Conservation (phyloP, 2,888 invertebrate genomes). For the Eudasyphora cyanicolor region DNA sequence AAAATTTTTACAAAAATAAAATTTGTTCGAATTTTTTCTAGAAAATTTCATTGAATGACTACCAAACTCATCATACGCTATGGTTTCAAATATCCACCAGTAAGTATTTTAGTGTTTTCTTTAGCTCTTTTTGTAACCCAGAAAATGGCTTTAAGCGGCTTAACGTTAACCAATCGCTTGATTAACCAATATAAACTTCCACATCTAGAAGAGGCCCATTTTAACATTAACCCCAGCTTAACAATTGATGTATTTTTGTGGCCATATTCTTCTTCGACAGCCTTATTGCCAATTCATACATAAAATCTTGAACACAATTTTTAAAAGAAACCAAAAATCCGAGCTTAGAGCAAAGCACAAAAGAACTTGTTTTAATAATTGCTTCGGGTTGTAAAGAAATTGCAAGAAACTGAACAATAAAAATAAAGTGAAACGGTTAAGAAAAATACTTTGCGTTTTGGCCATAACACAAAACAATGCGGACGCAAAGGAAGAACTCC, state of each 20-base stretch:
- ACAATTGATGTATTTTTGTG: constrained; percentile 6
- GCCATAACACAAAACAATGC: neutral
- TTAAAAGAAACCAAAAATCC: neutral
- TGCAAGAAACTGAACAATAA: constrained; percentile 7
- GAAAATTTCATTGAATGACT: too few species aligned
- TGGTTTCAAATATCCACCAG: neutral
- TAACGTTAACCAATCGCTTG: constrained; percentile 28
- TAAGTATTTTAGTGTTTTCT: neutral
- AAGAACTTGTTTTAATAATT: constrained; percentile 45
- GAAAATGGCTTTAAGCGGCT: constrained; percentile 2
- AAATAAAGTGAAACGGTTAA: constrained; percentile 16
- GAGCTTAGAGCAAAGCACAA: neutral
- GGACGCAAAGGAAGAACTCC: neutral
- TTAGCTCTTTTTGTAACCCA: neutral
- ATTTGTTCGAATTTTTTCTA: too few species aligned
- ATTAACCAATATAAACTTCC: constrained; percentile 15
- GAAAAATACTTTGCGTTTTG: neutral
- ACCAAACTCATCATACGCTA: neutral
- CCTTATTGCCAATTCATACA: constrained; percentile 3
- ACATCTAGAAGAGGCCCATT: neutral
- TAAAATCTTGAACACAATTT: neutral
- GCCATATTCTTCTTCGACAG: neutral
- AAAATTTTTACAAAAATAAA: too few species aligned
- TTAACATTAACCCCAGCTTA: constrained; percentile 7
- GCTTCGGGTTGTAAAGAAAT: constrained; percentile 20